These are phyloP conservation scores for Apistogramma diplotaenia DNA, from an alignment of 2,113 vertebrate genomes.

Conservation along the genomic window DNA sequence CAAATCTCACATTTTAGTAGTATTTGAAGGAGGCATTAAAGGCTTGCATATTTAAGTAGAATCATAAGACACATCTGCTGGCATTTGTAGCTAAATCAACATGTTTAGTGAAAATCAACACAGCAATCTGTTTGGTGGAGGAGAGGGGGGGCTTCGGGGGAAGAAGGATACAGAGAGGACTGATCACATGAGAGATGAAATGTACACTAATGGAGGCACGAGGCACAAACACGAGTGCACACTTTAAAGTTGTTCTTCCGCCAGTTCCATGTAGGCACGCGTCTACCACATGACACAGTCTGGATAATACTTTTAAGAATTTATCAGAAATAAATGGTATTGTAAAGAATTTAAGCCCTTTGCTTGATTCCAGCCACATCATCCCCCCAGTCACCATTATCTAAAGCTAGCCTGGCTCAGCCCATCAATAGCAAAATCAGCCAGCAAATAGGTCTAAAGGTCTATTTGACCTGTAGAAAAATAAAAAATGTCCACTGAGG, in stretches of 20 bases:
- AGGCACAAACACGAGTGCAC: background rate
- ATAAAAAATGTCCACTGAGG: background rate
- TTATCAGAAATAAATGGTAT: background rate
- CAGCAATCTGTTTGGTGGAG: slow-evolving; percentile 43
- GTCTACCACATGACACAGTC: background rate
- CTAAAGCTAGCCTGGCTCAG: background rate
- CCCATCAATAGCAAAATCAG: too few species aligned
- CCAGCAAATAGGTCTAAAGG: background rate
- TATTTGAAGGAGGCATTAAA: background rate
- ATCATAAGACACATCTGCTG: slow-evolving; percentile 4
- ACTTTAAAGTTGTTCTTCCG: background rate
- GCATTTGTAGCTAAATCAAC: slow-evolving; percentile 48
- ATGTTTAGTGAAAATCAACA: slow-evolving; percentile 56
- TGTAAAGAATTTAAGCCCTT: background rate
- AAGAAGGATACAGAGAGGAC: background rate
- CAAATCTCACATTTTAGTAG: background rate
- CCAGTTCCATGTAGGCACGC: background rate
- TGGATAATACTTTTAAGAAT: background rate
- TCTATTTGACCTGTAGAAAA: background rate
- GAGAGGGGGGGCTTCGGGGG: slow-evolving; percentile 36
- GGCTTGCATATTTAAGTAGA: background rate
- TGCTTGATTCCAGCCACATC: background rate
- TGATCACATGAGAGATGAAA: slow-evolving; percentile 7
- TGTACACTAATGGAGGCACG: background rate
- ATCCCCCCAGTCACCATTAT: background rate